Evolutionary conservation across 2,797 vertebrate species (phyloP).

Genomic region (Clamator glandarius): DNA sequence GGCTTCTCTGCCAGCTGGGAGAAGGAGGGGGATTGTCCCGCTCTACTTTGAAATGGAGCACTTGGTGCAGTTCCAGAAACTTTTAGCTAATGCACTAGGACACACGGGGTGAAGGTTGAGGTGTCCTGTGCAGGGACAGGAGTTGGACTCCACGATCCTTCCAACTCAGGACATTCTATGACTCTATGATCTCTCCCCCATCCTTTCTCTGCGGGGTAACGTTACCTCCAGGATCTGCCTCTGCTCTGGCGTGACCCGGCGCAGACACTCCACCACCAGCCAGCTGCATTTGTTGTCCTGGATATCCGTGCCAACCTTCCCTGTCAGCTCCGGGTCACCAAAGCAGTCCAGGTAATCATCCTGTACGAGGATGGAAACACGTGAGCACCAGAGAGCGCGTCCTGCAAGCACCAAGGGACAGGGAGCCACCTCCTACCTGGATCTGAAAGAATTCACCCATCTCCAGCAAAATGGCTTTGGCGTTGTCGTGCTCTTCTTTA

Average conservation of each 20-base stretch:
- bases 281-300: constrained; percentile 99
- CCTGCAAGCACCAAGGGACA: accelerated
- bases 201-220: too few species aligned
- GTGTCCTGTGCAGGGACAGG: too few species aligned
- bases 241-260: constrained; percentile 82
- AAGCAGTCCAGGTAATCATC: constrained; percentile 96
- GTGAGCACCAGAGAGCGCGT: not conserved
- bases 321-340: constrained; percentile 89
- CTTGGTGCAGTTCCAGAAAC: too few species aligned
- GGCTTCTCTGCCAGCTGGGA: too few species aligned
- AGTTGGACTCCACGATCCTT: too few species aligned
- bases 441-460: constrained; percentile 99
- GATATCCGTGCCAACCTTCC: constrained; percentile 98
- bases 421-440: constrained; percentile 79
- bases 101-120: too few species aligned
- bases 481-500: constrained; percentile 87
- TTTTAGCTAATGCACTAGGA: too few species aligned
- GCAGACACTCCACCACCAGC: constrained; percentile 91
- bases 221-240: constrained; percentile 85
- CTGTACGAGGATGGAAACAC: constrained; percentile 50
- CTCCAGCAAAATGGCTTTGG: constrained; percentile 91
- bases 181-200: not conserved
- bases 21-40: too few species aligned
- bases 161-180: too few species aligned
- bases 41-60: too few species aligned